Evolutionary conservation across 2,888 invertebrate genomes (phyloP).

Genomic region (Tenthredo notha): DNA sequence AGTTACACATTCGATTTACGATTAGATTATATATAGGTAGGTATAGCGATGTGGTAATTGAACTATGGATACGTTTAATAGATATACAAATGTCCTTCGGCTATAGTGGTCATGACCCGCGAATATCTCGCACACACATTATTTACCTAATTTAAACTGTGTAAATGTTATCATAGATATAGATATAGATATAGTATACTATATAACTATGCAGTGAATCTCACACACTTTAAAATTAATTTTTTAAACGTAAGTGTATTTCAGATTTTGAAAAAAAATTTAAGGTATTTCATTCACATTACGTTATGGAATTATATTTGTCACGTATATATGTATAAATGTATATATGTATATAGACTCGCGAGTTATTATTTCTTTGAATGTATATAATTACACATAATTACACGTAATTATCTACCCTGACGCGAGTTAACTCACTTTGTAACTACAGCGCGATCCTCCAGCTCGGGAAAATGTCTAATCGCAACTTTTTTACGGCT

Average conservation of each 20-base stretch:
- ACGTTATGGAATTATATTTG: background rate
- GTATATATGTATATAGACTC: background rate
- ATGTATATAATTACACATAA: slow-evolving; percentile 37
- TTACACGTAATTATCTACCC: slow-evolving; percentile 38
- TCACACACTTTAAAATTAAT: background rate
- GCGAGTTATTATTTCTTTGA: slow-evolving; percentile 11
- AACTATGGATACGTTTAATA: background rate
- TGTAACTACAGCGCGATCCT: slow-evolving; percentile 18
- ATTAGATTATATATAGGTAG: background rate
- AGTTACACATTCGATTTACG: background rate
- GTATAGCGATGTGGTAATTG: background rate
- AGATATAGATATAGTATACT: background rate
- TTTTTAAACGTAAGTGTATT: background rate
- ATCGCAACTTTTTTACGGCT: slow-evolving; percentile 14
- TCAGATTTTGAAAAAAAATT: background rate
- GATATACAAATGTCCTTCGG: background rate
- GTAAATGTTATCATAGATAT: background rate
- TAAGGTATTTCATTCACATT: slow-evolving; percentile 22
- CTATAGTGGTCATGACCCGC: background rate
- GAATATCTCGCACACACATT: background rate
- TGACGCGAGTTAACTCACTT: slow-evolving; percentile 21
- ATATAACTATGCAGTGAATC: background rate
- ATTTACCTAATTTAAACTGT: background rate
- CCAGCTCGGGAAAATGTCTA: background rate
- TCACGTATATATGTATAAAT: background rate